Percentiles rank a stretch among this genome's conserved stretches.
Conservation (phyloP, 1,140 invertebrate genomes). For the Bombus turneri region DNA sequence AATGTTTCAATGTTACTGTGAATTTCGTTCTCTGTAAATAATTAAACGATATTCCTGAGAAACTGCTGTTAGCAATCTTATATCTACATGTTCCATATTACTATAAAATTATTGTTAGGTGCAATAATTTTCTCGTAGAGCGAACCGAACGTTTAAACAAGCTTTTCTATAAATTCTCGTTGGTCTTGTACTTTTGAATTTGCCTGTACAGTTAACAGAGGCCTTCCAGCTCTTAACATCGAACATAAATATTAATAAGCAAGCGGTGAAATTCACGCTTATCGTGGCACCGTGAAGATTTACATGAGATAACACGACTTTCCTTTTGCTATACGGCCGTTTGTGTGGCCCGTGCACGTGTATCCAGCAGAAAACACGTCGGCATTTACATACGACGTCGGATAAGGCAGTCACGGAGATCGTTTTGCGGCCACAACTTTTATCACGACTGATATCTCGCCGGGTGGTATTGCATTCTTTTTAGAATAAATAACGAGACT, state of each 20-base stretch:
- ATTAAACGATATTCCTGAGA: too few species aligned
- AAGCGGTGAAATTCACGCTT: conserved; percentile 79
- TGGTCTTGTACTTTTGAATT: conserved; percentile 60
- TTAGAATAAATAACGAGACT: conserved; percentile 62
- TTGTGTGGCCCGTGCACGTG: conserved; percentile 49
- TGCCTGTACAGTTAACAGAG: conserved; percentile 61
- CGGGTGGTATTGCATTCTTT: conserved; percentile 56
- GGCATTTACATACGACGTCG: conserved; percentile 69
- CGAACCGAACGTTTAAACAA: background rate
- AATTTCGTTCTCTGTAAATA: too few species aligned
- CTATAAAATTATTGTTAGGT: too few species aligned
- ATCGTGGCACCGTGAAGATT: conserved; percentile 80
- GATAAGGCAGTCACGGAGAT: conserved; percentile 70
- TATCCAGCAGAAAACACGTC: conserved; percentile 65
- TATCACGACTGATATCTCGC: conserved; percentile 67
- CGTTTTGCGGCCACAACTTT: conserved; percentile 70
- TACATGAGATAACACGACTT: conserved; percentile 78
- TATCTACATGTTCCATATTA: too few species aligned
- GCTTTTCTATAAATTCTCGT: background rate
- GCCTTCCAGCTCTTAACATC: conserved; percentile 68
- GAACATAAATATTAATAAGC: conserved; percentile 80
- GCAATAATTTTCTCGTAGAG: background rate
- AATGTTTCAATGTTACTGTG: too few species aligned
- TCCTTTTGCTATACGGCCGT: conserved; percentile 64
- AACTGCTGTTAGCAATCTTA: too few species aligned